These are phyloP conservation scores for Drosophila ercepeae DNA, from an alignment of 1,140 invertebrate species.

Conservation along the genomic window DNA sequence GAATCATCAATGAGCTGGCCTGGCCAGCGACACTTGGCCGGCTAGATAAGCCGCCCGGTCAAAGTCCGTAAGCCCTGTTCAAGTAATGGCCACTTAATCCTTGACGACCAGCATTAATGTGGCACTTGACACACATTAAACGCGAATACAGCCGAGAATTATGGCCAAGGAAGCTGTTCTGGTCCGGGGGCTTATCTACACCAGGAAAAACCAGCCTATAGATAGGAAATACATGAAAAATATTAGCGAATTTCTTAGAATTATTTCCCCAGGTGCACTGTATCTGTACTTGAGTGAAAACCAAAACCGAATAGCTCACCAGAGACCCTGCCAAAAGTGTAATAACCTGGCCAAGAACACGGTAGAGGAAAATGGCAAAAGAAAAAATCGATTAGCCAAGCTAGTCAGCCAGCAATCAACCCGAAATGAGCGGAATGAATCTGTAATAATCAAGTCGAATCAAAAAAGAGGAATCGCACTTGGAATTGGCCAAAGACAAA, in stretches of 20 bases:
- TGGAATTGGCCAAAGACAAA: slow-evolving; percentile 5
- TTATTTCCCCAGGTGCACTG: too few species aligned
- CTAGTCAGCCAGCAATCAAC: slow-evolving; percentile 21
- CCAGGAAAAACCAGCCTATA: neutral
- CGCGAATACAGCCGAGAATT: slow-evolving; percentile 26
- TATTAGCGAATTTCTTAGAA: too few species aligned
- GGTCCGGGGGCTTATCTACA: slow-evolving; percentile 4
- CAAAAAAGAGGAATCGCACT: slow-evolving; percentile 25
- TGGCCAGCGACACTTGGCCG: slow-evolving; percentile 6
- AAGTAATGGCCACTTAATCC: slow-evolving; percentile 68
- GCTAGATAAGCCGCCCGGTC: slow-evolving; percentile 36
- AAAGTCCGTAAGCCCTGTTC: slow-evolving; percentile 27
- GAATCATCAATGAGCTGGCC: slow-evolving; percentile 52
- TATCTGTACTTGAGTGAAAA: neutral
- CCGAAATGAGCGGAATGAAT: slow-evolving; percentile 47
- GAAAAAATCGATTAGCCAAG: slow-evolving; percentile 40
- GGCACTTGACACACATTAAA: slow-evolving; percentile 76
- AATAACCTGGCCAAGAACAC: slow-evolving; percentile 20
- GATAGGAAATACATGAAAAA: too few species aligned
- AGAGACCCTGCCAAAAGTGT: slow-evolving; percentile 7
- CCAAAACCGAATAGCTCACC: neutral
- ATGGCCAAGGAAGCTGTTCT: slow-evolving; percentile 16
- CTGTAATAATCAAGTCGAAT: slow-evolving; percentile 45
- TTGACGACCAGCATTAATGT: slow-evolving; percentile 68
- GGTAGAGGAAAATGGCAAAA: neutral